Evolutionary conservation across 2,888 invertebrate genomes (phyloP).

Genomic region (Leucoptera coffeella): DNA sequence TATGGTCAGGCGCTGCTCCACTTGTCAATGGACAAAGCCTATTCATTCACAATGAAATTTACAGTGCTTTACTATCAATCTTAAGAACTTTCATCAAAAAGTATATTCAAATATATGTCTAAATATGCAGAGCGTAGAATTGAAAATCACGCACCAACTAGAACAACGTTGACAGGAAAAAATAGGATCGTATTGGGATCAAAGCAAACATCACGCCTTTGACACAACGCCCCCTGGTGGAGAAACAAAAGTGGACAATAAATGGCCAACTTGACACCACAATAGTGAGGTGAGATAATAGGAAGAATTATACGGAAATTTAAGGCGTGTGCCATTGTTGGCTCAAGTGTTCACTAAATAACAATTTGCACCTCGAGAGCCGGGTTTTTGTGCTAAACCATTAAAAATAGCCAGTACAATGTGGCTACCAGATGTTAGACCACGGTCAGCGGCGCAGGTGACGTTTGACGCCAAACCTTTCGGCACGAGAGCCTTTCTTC

Average conservation of each 20-base stretch:
- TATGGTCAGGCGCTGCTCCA: too few species aligned
- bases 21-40: constrained; percentile 37
- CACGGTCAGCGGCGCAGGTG: too few species aligned
- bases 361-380: constrained; percentile 44
- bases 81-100: constrained; percentile 4
- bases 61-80: constrained; percentile 12
- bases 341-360: constrained; percentile 24
- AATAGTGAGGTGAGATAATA: constrained; percentile 37
- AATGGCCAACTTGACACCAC: constrained; percentile 39
- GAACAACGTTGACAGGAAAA: constrained; percentile 13
- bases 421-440: constrained; percentile 30
- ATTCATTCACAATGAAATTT: constrained; percentile 26
- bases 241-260: constrained; percentile 39
- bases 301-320: constrained; percentile 46
- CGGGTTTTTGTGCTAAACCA: constrained; percentile 24
- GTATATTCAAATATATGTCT: background rate
- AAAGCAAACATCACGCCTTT: constrained; percentile 43
- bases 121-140: constrained; percentile 7
- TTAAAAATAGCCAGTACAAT: constrained; percentile 42
- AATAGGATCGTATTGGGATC: too few species aligned
- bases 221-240: constrained; percentile 19
- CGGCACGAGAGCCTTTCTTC: too few species aligned
- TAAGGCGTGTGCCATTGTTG: constrained; percentile 37
- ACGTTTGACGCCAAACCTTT: too few species aligned
- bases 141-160: constrained; percentile 1